Base-by-base conservation (phyloP, 2,113 vertebrate species). In the Phaetusa simplex region DNA sequence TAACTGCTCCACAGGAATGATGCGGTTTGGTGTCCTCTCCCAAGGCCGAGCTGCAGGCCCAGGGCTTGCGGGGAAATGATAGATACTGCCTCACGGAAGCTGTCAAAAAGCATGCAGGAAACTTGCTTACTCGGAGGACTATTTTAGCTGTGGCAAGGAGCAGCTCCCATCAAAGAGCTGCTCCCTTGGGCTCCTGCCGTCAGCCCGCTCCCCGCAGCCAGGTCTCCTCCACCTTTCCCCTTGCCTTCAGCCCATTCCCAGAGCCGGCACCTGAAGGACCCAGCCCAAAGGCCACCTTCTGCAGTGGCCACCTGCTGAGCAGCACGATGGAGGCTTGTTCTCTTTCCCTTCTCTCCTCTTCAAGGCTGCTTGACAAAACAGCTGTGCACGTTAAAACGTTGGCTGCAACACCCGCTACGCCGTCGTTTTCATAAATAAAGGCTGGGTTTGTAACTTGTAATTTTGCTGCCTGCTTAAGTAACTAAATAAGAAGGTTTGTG, bases 171-270 rank as follows among this genome's bases (percentile, higher is more conserved):
- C 1, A 0, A 23, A 62, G 21, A 47, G 36, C 21, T 69, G 29
- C 17, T 9, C 6, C 5, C 4, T 9, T 12, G n/a, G 56, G 34
- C 23, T 69, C 22, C 42, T 43, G n/a, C 30, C 5, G 1, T 38
- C 40, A 72, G 32, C 30, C n/a, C 0, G 2, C n/a, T 77, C 14
- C 12, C 12, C 38, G 6, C 0, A 0, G 20, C 12, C 2, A 2
- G 16, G 47, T 61, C 30, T 59, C 43, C 16, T 58, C 43, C 49
- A 47, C 49, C 55, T 64, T 64, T 38, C 34, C 12, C 42, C 49
- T 52, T 42, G 45, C 12, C 34, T n/a, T 53, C 18, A 74, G 26
- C 38, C 2, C 1, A 24, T 58, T 56, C 22, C 29, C 19, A 27
- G 69, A 58, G 50, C 36, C 0, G 2, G 8, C 66, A 55, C 17